Conservation (phyloP, 2,797 vertebrate genomes). For the Typhlichthys eigenmanni region DNA sequence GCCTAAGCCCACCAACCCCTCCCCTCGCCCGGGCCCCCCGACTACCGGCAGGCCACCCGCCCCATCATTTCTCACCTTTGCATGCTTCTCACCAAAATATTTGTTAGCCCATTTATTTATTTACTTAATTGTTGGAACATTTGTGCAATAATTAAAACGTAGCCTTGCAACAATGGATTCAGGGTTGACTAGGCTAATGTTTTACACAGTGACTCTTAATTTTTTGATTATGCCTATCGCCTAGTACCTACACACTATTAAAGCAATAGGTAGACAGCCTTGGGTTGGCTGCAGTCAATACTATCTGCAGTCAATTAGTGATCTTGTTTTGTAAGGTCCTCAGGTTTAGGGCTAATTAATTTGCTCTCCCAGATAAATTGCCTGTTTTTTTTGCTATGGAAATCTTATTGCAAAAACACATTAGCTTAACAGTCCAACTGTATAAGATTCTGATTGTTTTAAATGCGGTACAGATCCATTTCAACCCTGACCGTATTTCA, state of each 20-base stretch:
- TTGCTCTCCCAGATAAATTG: constrained; percentile 27
- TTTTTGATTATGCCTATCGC: too few relatives aligned
- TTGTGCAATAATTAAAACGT: too few relatives aligned
- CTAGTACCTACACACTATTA: background rate
- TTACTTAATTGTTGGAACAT: too few relatives aligned
- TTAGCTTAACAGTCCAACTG: constrained; percentile 5
- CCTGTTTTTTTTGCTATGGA: constrained; percentile 48
- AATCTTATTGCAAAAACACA: constrained; percentile 31
- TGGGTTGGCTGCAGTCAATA: background rate
- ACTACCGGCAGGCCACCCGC: too few relatives aligned
- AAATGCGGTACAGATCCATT: too few relatives aligned
- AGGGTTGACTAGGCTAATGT: background rate
- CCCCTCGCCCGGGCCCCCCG: too few relatives aligned
- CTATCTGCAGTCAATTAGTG: background rate
- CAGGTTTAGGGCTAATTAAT: constrained; percentile 8
- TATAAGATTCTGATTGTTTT: too few relatives aligned
- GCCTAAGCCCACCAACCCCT: too few relatives aligned
- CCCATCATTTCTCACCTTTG: too few relatives aligned
- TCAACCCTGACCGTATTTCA: too few relatives aligned
- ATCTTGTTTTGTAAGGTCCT: background rate
- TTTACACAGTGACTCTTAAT: background rate
- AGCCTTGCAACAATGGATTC: background rate
- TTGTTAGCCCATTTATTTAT: too few relatives aligned
- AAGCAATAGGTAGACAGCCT: background rate
- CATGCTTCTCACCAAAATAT: too few relatives aligned